Evolutionary conservation across 2,113 vertebrate genomes (phyloP).

Genomic region (Loxodonta africana): DNA sequence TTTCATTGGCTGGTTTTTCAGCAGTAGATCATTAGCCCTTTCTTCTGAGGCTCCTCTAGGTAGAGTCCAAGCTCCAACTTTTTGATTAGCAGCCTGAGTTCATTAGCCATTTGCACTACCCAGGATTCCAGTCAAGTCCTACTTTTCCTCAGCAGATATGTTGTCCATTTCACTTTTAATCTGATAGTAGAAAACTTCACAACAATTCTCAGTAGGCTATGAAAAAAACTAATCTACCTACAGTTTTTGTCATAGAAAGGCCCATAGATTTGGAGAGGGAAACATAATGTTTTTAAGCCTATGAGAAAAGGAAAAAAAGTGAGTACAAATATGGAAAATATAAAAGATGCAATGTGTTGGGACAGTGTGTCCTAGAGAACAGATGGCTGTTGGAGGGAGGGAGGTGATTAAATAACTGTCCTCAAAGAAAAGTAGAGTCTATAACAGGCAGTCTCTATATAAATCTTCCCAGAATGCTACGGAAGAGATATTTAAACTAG

Average conservation of each 20-base stretch:
- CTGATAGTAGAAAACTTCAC: neutral
- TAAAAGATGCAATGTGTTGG: constrained; percentile 75
- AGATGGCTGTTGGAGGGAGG: constrained; percentile 72
- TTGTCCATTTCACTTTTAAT: neutral
- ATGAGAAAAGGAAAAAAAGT: constrained; percentile 40
- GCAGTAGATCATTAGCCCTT: neutral
- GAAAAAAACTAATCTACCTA: neutral
- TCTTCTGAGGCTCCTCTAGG: neutral
- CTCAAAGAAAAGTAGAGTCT: constrained; percentile 75
- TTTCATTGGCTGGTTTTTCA: neutral
- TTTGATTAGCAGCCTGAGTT: neutral
- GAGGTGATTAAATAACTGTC: constrained; percentile 75
- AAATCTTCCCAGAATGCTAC: constrained; percentile 67
- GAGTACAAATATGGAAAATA: constrained; percentile 71
- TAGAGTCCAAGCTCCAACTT: neutral
- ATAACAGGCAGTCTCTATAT: constrained; percentile 75
- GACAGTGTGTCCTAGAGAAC: constrained; percentile 81
- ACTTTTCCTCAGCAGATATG: neutral
- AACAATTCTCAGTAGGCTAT: neutral
- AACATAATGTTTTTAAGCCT: constrained; percentile 61
- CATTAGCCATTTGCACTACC: neutral
- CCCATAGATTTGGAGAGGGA: neutral
- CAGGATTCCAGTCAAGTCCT: neutral
- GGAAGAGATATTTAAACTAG: constrained; percentile 58
- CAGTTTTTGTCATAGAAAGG: constrained; percentile 23